phyloP scores from a whole-genome alignment of 2,888 invertebrate species.

The Ectobius pallidus region DNA sequence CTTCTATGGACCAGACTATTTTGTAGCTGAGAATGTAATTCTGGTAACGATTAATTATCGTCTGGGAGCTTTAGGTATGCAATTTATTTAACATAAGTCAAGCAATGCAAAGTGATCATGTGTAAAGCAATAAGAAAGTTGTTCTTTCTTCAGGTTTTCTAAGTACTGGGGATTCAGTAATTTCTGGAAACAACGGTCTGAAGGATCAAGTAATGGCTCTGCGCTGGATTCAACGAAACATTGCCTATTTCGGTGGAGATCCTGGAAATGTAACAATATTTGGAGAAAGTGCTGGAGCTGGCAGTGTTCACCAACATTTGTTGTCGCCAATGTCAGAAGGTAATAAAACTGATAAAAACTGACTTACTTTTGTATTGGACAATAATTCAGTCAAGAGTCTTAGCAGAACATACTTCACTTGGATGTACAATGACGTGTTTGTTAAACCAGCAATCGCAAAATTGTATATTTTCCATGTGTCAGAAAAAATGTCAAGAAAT shows the following conservation, averaged over 20 bases:
- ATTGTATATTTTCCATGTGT: no score
- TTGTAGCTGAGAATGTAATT: neutral
- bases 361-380: no score
- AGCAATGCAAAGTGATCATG: neutral
- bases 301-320: slow-evolving; percentile 24
- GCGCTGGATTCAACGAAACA: slow-evolving; percentile 30
- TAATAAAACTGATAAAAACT: no score
- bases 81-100: neutral
- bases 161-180: no score
- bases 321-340: no score
- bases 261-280: slow-evolving; percentile 28
- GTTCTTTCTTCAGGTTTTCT: neutral
- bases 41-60: slow-evolving; percentile 7
- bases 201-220: slow-evolving; percentile 32
- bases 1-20: neutral
- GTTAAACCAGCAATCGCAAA: no score
- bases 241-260: slow-evolving; percentile 30
- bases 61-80: neutral
- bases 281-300: slow-evolving; percentile 29
- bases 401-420: no score
- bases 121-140: neutral
- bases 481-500: no score
- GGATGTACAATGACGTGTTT: no score
- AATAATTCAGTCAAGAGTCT: no score
- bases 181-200: slow-evolving; percentile 1